A percentile compares a stretch with the other conserved stretches of the same genome.
Conservation (phyloP, 2,797 vertebrate species). For the Nannoperca obscura region DNA sequence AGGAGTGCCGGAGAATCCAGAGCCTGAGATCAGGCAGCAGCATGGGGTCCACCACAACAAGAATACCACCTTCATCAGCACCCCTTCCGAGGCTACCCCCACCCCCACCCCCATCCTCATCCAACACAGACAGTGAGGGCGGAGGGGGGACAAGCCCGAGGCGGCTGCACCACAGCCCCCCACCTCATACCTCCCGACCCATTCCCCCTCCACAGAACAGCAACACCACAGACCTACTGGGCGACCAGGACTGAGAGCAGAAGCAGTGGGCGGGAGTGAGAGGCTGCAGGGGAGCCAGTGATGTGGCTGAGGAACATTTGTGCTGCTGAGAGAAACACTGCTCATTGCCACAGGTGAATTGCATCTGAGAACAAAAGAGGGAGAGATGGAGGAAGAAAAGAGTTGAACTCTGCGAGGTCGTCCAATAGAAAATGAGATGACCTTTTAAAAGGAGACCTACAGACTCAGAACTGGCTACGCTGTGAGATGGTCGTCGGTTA, state of each 20-base stretch:
- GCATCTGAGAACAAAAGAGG: constrained; percentile 34
- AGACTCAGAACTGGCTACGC: constrained; percentile 23
- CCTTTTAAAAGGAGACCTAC: constrained; percentile 28
- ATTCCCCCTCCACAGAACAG: constrained; percentile 80
- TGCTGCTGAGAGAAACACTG: constrained; percentile 52
- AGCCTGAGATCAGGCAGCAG: constrained; percentile 83
- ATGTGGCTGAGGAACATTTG: constrained; percentile 30
- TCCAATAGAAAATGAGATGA: constrained; percentile 11
- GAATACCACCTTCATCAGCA: constrained; percentile 81
- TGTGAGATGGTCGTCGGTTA: constrained; percentile 16
- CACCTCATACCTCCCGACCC: constrained; percentile 73
- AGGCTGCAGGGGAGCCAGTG: constrained; percentile 10
- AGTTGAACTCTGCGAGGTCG: constrained; percentile 20
- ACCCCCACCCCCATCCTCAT: constrained; percentile 82
- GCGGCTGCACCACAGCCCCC: constrained; percentile 79
- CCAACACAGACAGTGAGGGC: constrained; percentile 88
- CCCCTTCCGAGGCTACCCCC: constrained; percentile 80
- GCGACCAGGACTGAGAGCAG: constrained; percentile 81
- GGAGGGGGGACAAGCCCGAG: constrained; percentile 85
- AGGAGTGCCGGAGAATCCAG: constrained; percentile 94
- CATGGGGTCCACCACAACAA: constrained; percentile 71
- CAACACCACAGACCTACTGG: constrained; percentile 83
- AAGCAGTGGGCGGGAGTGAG: neutral
- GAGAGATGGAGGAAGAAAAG: neutral
- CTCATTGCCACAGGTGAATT: constrained; percentile 50